Conservation (phyloP, 2,113 vertebrate species). For the Antidorcas marsupialis region DNA sequence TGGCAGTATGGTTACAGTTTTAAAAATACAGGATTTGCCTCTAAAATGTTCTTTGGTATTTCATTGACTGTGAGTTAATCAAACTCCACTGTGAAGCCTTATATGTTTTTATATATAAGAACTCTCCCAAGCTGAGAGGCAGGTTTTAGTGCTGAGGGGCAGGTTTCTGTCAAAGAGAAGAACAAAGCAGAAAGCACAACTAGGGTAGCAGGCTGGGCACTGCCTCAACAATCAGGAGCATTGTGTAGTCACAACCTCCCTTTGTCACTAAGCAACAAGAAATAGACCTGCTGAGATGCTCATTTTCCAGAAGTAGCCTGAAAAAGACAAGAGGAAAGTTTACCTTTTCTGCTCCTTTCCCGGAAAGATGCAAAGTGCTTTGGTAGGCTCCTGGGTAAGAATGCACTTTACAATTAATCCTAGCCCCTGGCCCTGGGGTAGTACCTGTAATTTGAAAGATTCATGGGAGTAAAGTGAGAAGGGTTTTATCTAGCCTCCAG, state of each 20-base stretch:
- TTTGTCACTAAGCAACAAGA: constrained; percentile 74
- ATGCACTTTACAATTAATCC: background rate
- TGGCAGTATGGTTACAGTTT: background rate
- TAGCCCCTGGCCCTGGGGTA: background rate
- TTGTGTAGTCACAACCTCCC: constrained; percentile 61
- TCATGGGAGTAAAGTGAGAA: background rate
- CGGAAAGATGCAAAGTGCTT: constrained; percentile 64
- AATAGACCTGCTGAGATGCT: constrained; percentile 42
- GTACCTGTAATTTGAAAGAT: background rate
- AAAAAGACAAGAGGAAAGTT: constrained; percentile 48
- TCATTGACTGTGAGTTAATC: background rate
- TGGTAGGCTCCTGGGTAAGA: constrained; percentile 76
- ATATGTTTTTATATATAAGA: background rate
- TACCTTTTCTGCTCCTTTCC: constrained; percentile 48
- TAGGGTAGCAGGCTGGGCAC: background rate
- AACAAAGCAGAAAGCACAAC: constrained; percentile 24
- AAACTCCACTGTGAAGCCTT: background rate
- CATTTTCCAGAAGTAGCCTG: constrained; percentile 31
- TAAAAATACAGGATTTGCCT: constrained; percentile 13
- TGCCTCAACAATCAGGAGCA: constrained; percentile 41
- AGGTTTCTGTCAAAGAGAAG: background rate
- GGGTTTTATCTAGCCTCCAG: background rate
- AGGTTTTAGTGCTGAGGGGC: background rate
- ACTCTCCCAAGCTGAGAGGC: background rate
- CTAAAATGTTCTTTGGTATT: constrained; percentile 39